A percentile compares a stretch with the other conserved stretches of the same genome.
phyloP scores from a whole-genome alignment of 2,113 vertebrate species.

The Pangasianodon gigas region DNA sequence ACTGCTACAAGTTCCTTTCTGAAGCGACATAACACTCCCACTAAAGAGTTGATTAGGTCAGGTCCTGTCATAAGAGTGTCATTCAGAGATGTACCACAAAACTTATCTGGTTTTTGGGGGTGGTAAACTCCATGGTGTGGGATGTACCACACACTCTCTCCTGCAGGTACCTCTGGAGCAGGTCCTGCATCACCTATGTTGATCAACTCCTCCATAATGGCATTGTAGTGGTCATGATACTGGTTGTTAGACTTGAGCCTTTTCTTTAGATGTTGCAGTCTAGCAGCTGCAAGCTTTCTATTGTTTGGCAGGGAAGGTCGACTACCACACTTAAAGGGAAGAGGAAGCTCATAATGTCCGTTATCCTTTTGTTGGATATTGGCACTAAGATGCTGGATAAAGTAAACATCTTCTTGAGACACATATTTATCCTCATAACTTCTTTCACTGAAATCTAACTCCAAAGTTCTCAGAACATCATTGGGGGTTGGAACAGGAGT shows the following conservation, averaged over 20 bases:
- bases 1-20: no score
- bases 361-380: neutral
- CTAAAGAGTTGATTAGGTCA: no score
- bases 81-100: no score
- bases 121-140: no score
- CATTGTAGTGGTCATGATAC: constrained; percentile 17
- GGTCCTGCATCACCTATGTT: neutral
- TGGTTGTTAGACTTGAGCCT: neutral
- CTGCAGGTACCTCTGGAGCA: neutral
- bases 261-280: constrained; percentile 13
- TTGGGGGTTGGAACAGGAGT: no score
- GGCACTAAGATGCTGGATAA: constrained; percentile 31
- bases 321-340: neutral
- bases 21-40: no score
- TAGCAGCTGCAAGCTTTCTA: constrained; percentile 25
- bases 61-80: no score
- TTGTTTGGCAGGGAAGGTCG: neutral
- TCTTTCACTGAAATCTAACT: constrained; percentile 51
- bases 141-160: no score
- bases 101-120: no score
- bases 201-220: constrained; percentile 26
- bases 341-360: neutral
- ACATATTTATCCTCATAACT: neutral
- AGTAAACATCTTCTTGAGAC: neutral
- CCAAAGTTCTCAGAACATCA: neutral